Evolutionary conservation across 2,797 vertebrate species (phyloP).

Genomic region (Pangasius sanitwongsei): DNA sequence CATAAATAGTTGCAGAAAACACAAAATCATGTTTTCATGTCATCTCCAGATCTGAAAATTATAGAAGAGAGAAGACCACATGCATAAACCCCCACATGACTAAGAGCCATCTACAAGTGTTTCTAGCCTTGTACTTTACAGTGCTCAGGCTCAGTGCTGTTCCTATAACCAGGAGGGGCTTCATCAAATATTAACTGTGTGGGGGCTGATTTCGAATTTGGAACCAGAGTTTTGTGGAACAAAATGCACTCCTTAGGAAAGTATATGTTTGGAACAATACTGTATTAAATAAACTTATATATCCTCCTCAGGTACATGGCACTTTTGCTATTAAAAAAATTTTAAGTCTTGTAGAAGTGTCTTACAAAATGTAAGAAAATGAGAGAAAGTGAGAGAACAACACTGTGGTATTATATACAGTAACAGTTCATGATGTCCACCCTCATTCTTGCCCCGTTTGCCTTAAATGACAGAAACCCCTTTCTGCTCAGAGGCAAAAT

Average conservation of each 20-base stretch:
- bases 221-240: neutral
- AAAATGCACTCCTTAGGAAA: neutral
- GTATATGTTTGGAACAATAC: neutral
- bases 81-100: neutral
- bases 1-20: neutral
- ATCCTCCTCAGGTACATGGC: neutral
- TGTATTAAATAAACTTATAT: neutral
- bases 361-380: slow-evolving; percentile 58
- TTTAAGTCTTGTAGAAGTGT: slow-evolving; percentile 54
- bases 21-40: neutral
- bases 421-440: slow-evolving; percentile 77
- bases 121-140: neutral
- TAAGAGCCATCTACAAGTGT: neutral
- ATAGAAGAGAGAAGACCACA: neutral
- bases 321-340: neutral
- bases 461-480: neutral
- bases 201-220: neutral
- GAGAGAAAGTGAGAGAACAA: slow-evolving; percentile 72
- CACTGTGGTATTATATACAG: slow-evolving; percentile 77
- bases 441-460: slow-evolving; percentile 64
- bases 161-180: slow-evolving; percentile 3
- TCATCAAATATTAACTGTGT: slow-evolving; percentile 21
- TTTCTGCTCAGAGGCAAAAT: slow-evolving; percentile 8
- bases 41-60: neutral
- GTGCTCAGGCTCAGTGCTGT: neutral